Evolutionary conservation across 2,113 vertebrate species (phyloP), one percentile per base, ranked within the genome.

Genomic region (Sylvilagus bachmani): DNA sequence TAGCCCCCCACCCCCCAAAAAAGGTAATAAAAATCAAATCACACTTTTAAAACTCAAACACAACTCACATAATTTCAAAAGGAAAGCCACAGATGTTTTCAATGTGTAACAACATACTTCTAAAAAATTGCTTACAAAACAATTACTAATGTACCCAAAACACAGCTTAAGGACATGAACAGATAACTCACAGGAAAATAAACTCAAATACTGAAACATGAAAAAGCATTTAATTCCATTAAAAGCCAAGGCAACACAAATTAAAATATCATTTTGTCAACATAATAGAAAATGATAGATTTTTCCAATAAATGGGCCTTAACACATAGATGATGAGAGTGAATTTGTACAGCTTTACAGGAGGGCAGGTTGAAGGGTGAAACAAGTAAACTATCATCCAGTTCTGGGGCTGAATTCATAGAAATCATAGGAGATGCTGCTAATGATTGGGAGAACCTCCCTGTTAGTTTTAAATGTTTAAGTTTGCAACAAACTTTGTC

Each of bases 181-280:
- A 31, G 24, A 10, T 66, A 83, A 83, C 64, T 64, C 29, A 82
- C 36, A 92, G 91, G 81, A 89, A 90, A 97, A 91, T 36, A n/a
- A 90, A 67, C 74, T 51, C 17, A 91, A 94, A 94, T 55, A 78
- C 13, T 58, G 51, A 83, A 86, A 79, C 33, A 33, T 61, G 22
- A 88, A 93, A 84, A 85, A 81, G 53, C 16, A 51, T 29, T 90
- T 49, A 92, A 21, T 73, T 33, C 25, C 70, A 90, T 19, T 66
- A 89, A 71, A 75, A 82, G 61, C 38, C 75, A 86, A 79, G 82
- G 49, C 73, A 70, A 69, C 44, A 75, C 25, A 77, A 62, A 93
- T 66, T 70, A 81, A 95, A 83, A 92, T 29, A 31, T 19, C 27
- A 49, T 78, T 74, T 81, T 51, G 17, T 36, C 64, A 79, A 24